Evolutionary conservation across 2,797 vertebrate genomes (phyloP).

Genomic region (Iguana delicatissima): DNA sequence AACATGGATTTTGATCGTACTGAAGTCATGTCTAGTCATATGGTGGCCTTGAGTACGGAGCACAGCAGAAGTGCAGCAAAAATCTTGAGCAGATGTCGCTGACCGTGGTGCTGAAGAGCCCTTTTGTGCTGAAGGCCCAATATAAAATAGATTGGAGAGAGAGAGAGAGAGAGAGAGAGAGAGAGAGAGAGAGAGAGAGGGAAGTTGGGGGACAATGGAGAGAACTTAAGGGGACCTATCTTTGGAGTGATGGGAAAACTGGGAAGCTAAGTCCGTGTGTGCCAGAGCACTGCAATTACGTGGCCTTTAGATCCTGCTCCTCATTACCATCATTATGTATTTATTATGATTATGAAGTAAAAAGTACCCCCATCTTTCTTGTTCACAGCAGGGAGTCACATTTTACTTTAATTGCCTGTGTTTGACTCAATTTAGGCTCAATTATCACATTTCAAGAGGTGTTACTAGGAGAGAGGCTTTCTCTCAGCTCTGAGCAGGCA

Average conservation of each 20-base stretch:
- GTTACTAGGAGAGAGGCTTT: constrained; percentile 73
- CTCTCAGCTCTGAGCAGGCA: constrained; percentile 39
- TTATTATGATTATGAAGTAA: constrained; percentile 73
- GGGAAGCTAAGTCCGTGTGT: neutral
- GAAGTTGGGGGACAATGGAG: no score
- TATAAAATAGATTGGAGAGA: neutral
- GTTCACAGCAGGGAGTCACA: constrained; percentile 73
- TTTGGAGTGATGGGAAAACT: neutral
- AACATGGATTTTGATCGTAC: no score
- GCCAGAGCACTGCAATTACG: constrained; percentile 8
- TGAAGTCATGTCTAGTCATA: no score
- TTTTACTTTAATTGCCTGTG: constrained; percentile 80
- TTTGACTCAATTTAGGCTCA: constrained; percentile 79
- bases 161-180: no score
- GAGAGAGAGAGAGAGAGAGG: no score
- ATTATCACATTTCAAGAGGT: constrained; percentile 76
- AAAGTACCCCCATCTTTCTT: constrained; percentile 52
- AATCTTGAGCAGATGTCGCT: constrained; percentile 20
- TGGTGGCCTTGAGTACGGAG: neutral
- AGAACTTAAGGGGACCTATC: neutral
- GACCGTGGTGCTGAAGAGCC: constrained; percentile 63
- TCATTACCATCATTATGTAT: constrained; percentile 41
- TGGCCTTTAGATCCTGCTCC: constrained; percentile 51
- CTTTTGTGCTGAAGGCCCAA: accelerated
- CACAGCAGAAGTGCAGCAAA: neutral